phyloP scores from a whole-genome alignment of 2,797 vertebrate species.

The Remorina albescens region DNA sequence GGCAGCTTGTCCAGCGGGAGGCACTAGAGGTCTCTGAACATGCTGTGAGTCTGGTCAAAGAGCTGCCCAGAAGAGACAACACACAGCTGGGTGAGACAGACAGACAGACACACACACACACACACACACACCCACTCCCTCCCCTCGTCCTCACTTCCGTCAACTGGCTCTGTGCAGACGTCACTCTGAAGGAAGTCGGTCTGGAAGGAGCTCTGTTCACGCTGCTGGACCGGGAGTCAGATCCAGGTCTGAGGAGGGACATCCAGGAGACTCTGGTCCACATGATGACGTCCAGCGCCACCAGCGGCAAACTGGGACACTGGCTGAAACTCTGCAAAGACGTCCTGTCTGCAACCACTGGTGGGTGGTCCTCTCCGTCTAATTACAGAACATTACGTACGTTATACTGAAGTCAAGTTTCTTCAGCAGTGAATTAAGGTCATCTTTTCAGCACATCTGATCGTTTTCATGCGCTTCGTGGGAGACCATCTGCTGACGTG shows the following conservation, averaged over 20 bases:
- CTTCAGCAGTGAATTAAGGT: no score
- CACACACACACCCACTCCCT: background rate
- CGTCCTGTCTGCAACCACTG: slow-evolving; percentile 91
- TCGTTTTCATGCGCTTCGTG: no score
- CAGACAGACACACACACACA: slow-evolving; percentile 16
- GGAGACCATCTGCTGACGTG: no score
- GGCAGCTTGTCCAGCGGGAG: slow-evolving; percentile 92
- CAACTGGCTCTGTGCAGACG: slow-evolving; percentile 76
- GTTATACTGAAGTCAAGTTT: no score
- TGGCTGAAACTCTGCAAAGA: slow-evolving; percentile 97
- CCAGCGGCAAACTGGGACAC: slow-evolving; percentile 88
- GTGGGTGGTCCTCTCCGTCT: no score
- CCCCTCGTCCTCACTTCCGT: no score
- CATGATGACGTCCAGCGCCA: slow-evolving; percentile 89
- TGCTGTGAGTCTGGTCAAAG: slow-evolving; percentile 89
- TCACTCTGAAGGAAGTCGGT: slow-evolving; percentile 92
- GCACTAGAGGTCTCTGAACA: slow-evolving; percentile 91
- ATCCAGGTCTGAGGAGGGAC: slow-evolving; percentile 87
- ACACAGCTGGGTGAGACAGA: slow-evolving; percentile 85
- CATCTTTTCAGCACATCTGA: no score
- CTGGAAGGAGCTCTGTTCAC: slow-evolving; percentile 92
- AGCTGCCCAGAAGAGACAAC: slow-evolving; percentile 84
- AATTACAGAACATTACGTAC: no score
- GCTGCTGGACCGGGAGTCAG: slow-evolving; percentile 91
- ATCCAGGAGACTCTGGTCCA: slow-evolving; percentile 92